Evolutionary conservation across 2,113 vertebrate species (phyloP).

Genomic region (Garra rufa): DNA sequence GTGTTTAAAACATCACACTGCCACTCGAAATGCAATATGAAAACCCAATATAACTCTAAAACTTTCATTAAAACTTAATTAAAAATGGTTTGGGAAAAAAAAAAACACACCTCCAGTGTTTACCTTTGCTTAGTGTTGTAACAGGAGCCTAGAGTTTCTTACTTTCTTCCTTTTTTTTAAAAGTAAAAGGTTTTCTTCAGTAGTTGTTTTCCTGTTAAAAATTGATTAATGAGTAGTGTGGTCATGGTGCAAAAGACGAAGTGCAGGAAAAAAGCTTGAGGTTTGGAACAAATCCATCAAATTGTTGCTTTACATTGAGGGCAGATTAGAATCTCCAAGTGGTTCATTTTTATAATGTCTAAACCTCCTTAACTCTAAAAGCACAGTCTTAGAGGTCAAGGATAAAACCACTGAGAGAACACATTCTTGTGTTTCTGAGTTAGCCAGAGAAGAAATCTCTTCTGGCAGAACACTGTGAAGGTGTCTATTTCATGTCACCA

Average conservation of each 20-base stretch:
- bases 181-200: constrained; percentile 69
- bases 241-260: constrained; percentile 47
- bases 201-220: constrained; percentile 68
- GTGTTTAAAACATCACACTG: constrained; percentile 68
- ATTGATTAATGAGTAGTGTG: constrained; percentile 56
- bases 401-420: constrained; percentile 9
- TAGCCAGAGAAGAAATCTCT: constrained; percentile 13
- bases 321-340: constrained; percentile 26
- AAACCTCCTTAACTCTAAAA: constrained; percentile 4
- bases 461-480: constrained; percentile 16
- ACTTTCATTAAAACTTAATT: constrained; percentile 67
- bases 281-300: constrained; percentile 10
- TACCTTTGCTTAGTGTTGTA: constrained; percentile 74
- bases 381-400: neutral
- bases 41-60: constrained; percentile 66
- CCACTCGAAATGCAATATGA: constrained; percentile 61
- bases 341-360: constrained; percentile 19
- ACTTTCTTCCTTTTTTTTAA: constrained; percentile 46
- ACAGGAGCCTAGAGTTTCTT: constrained; percentile 66
- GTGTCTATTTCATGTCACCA: constrained; percentile 6
- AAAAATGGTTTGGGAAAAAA: constrained; percentile 54
- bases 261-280: constrained; percentile 20
- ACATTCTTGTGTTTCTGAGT: neutral
- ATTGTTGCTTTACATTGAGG: neutral
- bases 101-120: constrained; percentile 80